A percentile compares a stretch with the other conserved stretches of the same genome.
These are phyloP conservation scores for Chondrosia reniformis DNA, from an alignment of 37 sponge, comb jelly and placozoan species.

Conservation along the genomic window DNA sequence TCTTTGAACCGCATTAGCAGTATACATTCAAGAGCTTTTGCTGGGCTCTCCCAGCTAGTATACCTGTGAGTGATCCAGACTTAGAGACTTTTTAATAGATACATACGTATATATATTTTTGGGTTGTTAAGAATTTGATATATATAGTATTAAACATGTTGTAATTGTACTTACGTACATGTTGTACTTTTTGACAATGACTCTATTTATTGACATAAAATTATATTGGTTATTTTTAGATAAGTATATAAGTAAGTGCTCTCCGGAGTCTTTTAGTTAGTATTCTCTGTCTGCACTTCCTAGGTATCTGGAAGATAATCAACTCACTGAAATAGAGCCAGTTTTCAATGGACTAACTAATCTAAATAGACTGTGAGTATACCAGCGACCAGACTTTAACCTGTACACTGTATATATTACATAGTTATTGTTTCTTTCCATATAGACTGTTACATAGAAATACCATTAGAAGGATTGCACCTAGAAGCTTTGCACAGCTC, in stretches of 20 bases:
- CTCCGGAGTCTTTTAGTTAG: background rate
- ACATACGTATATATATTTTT: too few relatives aligned
- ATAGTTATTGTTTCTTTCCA: background rate
- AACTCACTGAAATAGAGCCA: constrained; percentile 16
- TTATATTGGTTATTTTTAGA: too few relatives aligned
- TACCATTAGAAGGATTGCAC: background rate
- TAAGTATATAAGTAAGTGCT: too few relatives aligned
- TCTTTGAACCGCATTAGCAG: constrained; percentile 26
- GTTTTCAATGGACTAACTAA: constrained; percentile 32
- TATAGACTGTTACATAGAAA: constrained; percentile 5
- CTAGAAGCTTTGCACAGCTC: background rate
- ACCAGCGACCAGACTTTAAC: background rate
- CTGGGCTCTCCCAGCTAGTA: constrained; percentile 24
- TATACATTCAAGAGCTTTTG: constrained; percentile 42
- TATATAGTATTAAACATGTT: too few relatives aligned
- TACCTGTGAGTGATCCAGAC: constrained; percentile 44
- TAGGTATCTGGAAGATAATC: constrained; percentile 50
- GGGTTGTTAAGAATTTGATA: too few relatives aligned
- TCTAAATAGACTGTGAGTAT: constrained; percentile 44
- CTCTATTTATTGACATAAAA: too few relatives aligned
- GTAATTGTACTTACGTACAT: too few relatives aligned
- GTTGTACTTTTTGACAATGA: too few relatives aligned
- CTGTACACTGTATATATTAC: background rate
- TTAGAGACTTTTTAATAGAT: too few relatives aligned
- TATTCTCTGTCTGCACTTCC: background rate